Base-by-base conservation (phyloP, 2,888 invertebrate species). In the Darwinula stevensoni region DNA sequence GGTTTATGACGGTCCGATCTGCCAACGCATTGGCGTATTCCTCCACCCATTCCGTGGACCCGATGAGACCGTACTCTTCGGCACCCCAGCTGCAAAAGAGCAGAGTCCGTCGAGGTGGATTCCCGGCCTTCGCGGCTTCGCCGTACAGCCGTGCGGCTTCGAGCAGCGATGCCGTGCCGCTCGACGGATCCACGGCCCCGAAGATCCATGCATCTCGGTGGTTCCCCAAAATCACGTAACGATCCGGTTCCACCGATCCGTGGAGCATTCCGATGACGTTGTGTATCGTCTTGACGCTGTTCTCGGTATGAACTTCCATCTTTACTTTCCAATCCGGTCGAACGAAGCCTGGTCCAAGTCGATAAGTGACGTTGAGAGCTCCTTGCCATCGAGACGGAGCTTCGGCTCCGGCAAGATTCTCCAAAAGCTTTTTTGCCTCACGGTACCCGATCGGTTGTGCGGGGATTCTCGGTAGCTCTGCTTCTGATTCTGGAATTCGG, bases 131-230 rank as follows among this genome's bases (percentile, higher is more conserved):
- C 2, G n/a, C 16, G 27, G 50, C 37, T 16, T 42, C 36, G 4
- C 44, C 48, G 34, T 54, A 44, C 3, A 45, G 48, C 28, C 52
- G 37, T 6, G 48, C 50, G 17, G 54, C 39, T 43, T 59, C 59
- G 38, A 55, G 41, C 45, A 58, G 44, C 12, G 47, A 47, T 0
- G 57, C 53, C 3, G 58, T 58, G 16, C 54, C 58, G 31, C 53
- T 53, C 22, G 50, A 49, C 2, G 57, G 57, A 38, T 57, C 57
- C 9, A 53, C 43, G 3, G 52, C 52, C 1, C 57, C 57, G 18
- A 49, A 51, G 14, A 48, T 46, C 59, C 58, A 60, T 16, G 58
- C 55, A 39, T 59, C 59, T 28, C 54, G 45, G 40, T 59, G 58
- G 41, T 58, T 60, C 6, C 58, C 57, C 3, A 58, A 36, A 33